Evolutionary conservation across 2,888 invertebrate genomes (phyloP).

Genomic region (Drosophila histrio): DNA sequence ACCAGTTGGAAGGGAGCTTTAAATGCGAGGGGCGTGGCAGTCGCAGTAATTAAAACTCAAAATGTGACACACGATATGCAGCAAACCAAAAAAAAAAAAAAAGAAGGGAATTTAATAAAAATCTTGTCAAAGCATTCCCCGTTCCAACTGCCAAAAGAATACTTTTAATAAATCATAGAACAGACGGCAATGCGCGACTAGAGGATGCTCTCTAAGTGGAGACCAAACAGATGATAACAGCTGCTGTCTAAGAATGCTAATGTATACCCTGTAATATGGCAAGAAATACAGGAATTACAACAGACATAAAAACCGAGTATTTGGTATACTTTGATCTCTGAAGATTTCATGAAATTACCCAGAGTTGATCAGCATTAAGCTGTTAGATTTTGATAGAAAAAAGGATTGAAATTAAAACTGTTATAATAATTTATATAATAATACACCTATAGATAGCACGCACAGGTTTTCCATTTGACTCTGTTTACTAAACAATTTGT

Average conservation of each 20-base stretch:
- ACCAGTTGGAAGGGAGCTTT: not conserved
- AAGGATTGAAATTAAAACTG: no score
- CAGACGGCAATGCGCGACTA: not conserved
- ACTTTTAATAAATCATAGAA: not conserved
- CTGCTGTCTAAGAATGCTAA: no score
- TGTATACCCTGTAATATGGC: not conserved
- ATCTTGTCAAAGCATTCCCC: not conserved
- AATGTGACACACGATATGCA: conserved; percentile 16
- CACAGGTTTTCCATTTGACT: not conserved
- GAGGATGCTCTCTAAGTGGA: not conserved
- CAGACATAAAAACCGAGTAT: no score
- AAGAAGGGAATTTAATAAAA: conserved; percentile 16
- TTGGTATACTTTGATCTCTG: no score
- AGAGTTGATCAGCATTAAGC: no score
- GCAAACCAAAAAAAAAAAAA: not conserved
- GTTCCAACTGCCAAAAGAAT: not conserved
- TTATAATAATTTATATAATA: no score
- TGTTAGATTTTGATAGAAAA: no score
- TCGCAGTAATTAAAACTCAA: conserved; percentile 25
- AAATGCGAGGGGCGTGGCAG: not conserved
- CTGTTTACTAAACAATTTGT: not conserved
- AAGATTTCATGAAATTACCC: no score
- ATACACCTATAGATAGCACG: no score
- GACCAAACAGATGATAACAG: not conserved
- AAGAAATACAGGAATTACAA: no score